Percentiles rank a stretch among this genome's conserved stretches.
These are phyloP conservation scores for Ricordea florida DNA, from an alignment of 92 coral and sea anemone species.

Conservation along the genomic window DNA sequence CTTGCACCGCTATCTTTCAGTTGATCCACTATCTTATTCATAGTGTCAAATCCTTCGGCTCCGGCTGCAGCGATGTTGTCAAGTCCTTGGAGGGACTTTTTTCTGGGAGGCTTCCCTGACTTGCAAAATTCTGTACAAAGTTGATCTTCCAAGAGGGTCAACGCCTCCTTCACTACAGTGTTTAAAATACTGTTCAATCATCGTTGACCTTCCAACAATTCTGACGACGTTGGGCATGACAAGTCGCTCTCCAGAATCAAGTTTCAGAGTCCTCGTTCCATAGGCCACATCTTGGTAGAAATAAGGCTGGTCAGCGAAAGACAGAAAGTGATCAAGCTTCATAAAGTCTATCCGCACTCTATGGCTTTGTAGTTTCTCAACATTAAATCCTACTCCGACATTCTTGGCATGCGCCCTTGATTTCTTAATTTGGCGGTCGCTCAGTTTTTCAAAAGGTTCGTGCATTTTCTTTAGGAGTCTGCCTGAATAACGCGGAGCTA, in stretches of 20 bases:
- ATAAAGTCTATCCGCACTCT: conserved; percentile 38
- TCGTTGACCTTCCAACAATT: conserved; percentile 61
- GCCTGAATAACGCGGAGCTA: conserved; percentile 34
- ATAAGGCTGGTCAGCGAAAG: conserved; percentile 41
- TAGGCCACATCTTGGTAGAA: conserved; percentile 59
- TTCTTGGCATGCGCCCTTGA: conserved; percentile 57
- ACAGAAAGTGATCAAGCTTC: conserved; percentile 53
- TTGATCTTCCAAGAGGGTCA: conserved; percentile 56
- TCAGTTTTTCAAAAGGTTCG: conserved; percentile 53
- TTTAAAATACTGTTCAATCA: conserved; percentile 57
- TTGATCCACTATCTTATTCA: conserved; percentile 46
- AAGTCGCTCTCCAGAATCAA: conserved; percentile 51
- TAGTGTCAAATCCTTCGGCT: conserved; percentile 53
- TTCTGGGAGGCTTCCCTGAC: conserved; percentile 61
- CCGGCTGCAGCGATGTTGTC: conserved; percentile 64
- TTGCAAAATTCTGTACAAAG: conserved; percentile 42
- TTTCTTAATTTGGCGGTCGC: conserved; percentile 53
- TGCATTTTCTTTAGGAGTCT: conserved; percentile 37
- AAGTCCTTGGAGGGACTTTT: conserved; percentile 48
- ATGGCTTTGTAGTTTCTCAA: conserved; percentile 23
- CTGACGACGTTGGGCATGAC: conserved; percentile 68
- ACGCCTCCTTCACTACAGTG: conserved; percentile 31
- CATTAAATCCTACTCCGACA: conserved; percentile 48
- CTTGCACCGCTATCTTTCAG: conserved; percentile 54
- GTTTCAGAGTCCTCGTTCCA: conserved; percentile 51